phyloP scores from a whole-genome alignment of 2,113 vertebrate genomes.

The Coregonus clupeaformis region DNA sequence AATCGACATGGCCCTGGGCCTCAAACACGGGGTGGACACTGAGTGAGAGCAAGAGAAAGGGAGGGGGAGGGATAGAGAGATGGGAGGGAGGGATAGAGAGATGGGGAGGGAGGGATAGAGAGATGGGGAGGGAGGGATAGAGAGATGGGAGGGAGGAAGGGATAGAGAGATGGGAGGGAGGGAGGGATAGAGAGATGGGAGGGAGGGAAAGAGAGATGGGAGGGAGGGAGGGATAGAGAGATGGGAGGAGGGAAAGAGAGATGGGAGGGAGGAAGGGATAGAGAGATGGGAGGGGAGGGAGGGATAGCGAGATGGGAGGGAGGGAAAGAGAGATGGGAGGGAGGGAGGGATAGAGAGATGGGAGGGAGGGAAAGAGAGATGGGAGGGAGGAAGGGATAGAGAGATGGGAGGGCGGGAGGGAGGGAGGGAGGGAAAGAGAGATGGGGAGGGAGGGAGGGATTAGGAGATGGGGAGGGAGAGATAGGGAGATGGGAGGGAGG shows the following conservation, averaged over 20 bases:
- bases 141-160: not conserved
- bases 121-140: too few relatives aligned
- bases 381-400: too few relatives aligned
- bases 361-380: slow-evolving; percentile 62
- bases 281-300: too few relatives aligned
- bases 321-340: not conserved
- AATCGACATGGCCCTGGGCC: slow-evolving; percentile 36
- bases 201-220: not conserved
- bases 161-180: not conserved
- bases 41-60: slow-evolving; percentile 61
- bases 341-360: not conserved
- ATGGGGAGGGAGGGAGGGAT: too few relatives aligned
- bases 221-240: too few relatives aligned
- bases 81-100: not conserved
- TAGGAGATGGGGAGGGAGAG: too few relatives aligned
- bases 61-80: not conserved
- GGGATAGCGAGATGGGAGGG: too few relatives aligned
- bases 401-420: not conserved
- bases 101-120: not conserved
- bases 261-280: not conserved
- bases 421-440: slow-evolving; percentile 59
- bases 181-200: not conserved
- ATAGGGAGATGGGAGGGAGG: not conserved
- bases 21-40: slow-evolving; percentile 18
- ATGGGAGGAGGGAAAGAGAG: not conserved